Base-by-base conservation (phyloP, 1,140 invertebrate genomes). In the Bacillus rossius region DNA sequence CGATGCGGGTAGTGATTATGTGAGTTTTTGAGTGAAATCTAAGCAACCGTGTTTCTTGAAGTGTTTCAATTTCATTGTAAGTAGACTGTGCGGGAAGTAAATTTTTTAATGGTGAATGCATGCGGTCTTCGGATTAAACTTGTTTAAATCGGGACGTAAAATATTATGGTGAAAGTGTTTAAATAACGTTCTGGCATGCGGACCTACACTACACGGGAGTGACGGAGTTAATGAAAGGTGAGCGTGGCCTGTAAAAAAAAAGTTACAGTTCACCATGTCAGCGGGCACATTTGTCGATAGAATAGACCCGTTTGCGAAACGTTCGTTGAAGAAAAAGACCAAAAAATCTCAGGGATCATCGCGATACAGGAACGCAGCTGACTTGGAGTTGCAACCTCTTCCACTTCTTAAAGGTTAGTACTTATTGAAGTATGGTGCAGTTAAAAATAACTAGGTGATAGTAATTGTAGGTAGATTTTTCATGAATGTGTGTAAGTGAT, bases 291-390 rank as follows among this genome's bases (percentile, higher is more conserved):
- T 95, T 84, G 91, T 94, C 76, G 92, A 95, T 83, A 87, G 91
- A 75, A 94, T 95, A 82, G 92, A 95, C 81, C 92, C 92, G 65
- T 94, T 94, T 76, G 89, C 90, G 62, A 94, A 94, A 81, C 82
- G 91, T 69, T 93, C 91, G 64, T 75, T 93, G 62, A 94, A 94
- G 79, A 93, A 94, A 81, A 94, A 94, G 75, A 89, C 89, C 64
- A 94, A 92, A 78, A 92, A 91, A 75, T 92, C 89, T 68, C 91
- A 94, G 77, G 91, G 92, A 62, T 93, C 91, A 59, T 94, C 91
- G 29, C 79, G 91, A 57, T 95, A 94, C 73, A 82, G 90, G 68
- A 92, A 92, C 73, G 89, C 88, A 55, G 89, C 91, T 74, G 91
- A 94, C 75, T 88, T 92, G 64, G 91, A 94, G 74, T 77, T 94